Conservation (phyloP, 2,888 invertebrate genomes). For the Neria commutata region DNA sequence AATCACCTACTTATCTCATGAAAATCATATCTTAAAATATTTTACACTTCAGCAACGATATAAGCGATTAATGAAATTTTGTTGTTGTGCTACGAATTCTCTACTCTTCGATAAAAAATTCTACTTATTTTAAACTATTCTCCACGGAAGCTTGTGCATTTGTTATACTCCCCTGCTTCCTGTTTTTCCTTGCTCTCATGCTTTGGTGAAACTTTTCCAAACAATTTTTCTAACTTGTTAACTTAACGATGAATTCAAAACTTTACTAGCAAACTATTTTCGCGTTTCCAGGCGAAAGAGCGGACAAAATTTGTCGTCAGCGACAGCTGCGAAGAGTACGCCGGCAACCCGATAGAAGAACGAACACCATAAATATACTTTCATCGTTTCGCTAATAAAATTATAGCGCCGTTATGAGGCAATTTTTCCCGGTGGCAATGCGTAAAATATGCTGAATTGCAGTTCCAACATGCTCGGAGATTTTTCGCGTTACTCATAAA, state of each 20-base stretch:
- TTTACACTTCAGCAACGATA: too few species aligned
- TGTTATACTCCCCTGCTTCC: not conserved
- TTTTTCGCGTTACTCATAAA: not conserved
- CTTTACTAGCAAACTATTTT: slow-evolving; percentile 27
- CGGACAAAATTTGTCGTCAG: not conserved
- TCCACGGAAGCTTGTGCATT: not conserved
- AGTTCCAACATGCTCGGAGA: not conserved
- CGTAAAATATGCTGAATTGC: slow-evolving; percentile 13
- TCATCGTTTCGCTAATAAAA: slow-evolving; percentile 38
- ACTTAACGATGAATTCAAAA: slow-evolving; percentile 24
- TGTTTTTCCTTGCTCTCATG: not conserved
- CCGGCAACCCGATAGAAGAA: slow-evolving; percentile 3
- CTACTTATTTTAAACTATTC: too few species aligned
- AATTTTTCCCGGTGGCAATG: slow-evolving; percentile 9
- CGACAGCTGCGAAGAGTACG: not conserved
- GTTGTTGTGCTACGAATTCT: too few species aligned
- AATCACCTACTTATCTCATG: too few species aligned
- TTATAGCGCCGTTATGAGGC: slow-evolving; percentile 34
- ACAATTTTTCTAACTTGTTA: slow-evolving; percentile 29
- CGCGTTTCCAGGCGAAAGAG: slow-evolving; percentile 15
- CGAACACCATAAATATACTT: slow-evolving; percentile 21
- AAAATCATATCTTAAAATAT: too few species aligned
- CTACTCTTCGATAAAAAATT: too few species aligned
- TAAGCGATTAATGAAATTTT: too few species aligned
- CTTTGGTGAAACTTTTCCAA: slow-evolving; percentile 18